A percentile compares a stretch with the other conserved stretches of the same genome.
Conservation (phyloP, 2,113 vertebrate genomes). For the Austrofundulus limnaeus region DNA sequence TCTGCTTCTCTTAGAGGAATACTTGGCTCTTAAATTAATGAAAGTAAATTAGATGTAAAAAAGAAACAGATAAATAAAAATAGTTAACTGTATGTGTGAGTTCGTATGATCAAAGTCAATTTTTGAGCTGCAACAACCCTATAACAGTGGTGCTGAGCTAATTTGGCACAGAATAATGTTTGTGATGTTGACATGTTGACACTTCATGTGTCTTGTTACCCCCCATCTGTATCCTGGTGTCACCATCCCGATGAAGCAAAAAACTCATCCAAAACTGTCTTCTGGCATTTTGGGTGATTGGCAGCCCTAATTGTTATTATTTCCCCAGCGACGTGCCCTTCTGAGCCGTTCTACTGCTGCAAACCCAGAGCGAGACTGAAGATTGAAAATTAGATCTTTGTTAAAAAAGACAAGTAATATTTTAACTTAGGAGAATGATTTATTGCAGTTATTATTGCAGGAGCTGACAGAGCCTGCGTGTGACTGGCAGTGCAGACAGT, state of each 20-base stretch:
- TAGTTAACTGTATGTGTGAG: too few relatives aligned
- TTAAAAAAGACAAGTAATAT: conserved; percentile 47
- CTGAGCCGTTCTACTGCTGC: conserved; percentile 17
- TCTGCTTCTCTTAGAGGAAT: too few relatives aligned
- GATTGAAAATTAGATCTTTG: conserved; percentile 39
- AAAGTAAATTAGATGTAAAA: too few relatives aligned
- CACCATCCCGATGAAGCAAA: conserved; percentile 11
- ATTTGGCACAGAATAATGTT: conserved; percentile 20
- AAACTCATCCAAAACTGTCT: conserved; percentile 45
- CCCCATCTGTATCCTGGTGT: conserved; percentile 15
- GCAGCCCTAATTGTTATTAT: conserved; percentile 69
- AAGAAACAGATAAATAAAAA: too few relatives aligned
- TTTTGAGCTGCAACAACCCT: not conserved
- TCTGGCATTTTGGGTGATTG: conserved; percentile 66
- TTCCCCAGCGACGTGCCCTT: conserved; percentile 50
- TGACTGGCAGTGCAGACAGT: conserved; percentile 3
- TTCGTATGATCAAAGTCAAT: too few relatives aligned
- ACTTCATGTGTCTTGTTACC: conserved; percentile 11
- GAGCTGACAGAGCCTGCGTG: conserved; percentile 5
- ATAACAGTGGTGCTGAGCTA: not conserved
- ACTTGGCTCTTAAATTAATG: too few relatives aligned
- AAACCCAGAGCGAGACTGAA: conserved; percentile 14
- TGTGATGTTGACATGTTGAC: conserved; percentile 31
- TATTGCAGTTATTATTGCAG: not conserved
- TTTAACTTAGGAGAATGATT: conserved; percentile 35